Percentiles rank a stretch among this genome's conserved stretches.
phyloP scores from a whole-genome alignment of 2,113 vertebrate species.

The Corydoras maculifer region DNA sequence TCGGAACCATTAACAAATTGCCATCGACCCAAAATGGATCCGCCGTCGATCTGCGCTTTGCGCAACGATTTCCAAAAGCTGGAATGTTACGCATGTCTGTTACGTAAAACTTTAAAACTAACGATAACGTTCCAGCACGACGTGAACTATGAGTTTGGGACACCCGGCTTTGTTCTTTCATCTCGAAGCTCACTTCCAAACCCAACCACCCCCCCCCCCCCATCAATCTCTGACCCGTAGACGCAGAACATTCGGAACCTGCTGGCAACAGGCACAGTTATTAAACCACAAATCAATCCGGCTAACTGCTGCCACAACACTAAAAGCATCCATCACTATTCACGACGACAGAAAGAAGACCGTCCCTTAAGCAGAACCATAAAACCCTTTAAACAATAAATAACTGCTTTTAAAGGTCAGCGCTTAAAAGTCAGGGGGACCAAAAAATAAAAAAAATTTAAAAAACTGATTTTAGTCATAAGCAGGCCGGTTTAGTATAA shows the following conservation, averaged over 20 bases:
- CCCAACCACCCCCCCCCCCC: conserved; percentile 51
- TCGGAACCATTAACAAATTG: too few species aligned
- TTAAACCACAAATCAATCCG: conserved; percentile 50
- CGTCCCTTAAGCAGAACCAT: background rate
- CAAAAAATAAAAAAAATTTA: too few species aligned
- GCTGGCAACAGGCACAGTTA: conserved; percentile 42
- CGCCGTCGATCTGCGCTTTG: too few species aligned
- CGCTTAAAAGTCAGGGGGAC: background rate
- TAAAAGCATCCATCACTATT: conserved; percentile 48
- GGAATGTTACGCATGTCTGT: too few species aligned
- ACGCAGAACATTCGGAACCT: conserved; percentile 43
- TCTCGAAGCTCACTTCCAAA: conserved; percentile 45
- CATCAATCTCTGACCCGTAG: conserved; percentile 39
- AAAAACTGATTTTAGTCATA: background rate
- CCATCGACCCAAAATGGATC: too few species aligned
- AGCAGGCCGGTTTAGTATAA: background rate
- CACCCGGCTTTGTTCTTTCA: conserved; percentile 47
- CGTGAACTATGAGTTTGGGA: background rate
- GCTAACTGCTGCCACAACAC: conserved; percentile 43
- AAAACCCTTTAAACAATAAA: conserved; percentile 17
- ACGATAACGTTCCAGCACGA: too few species aligned
- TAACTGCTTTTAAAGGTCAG: conserved; percentile 35
- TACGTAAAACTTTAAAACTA: too few species aligned
- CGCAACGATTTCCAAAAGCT: too few species aligned
- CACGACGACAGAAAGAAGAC: conserved; percentile 39